Evolutionary conservation across 1,140 invertebrate species (phyloP).

Genomic region (Pseudobourletiella spinata): DNA sequence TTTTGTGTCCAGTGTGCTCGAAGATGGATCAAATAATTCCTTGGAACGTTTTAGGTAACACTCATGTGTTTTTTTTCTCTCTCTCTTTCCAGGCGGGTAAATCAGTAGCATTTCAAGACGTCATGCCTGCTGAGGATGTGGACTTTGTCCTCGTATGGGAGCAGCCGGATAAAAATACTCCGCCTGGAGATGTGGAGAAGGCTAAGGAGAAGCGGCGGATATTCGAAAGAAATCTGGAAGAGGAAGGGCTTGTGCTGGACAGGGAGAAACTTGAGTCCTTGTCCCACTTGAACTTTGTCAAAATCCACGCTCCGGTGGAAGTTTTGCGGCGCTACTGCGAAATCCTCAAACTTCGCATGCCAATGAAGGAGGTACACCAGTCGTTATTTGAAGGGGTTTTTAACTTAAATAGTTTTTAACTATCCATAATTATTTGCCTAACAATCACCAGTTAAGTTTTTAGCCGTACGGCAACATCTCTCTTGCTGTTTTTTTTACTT

Average conservation of each 20-base stretch:
- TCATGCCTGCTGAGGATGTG: slow-evolving; percentile 48
- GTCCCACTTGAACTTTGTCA: slow-evolving; percentile 45
- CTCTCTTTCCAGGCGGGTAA: slow-evolving; percentile 41
- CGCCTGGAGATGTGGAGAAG: slow-evolving; percentile 8
- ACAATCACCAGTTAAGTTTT: not conserved
- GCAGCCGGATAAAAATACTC: not conserved
- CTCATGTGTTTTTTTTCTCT: no score
- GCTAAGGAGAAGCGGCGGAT: slow-evolving; percentile 35
- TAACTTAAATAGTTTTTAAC: not conserved
- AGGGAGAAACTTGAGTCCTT: slow-evolving; percentile 35
- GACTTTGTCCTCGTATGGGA: slow-evolving; percentile 56
- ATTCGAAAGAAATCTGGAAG: slow-evolving; percentile 40
- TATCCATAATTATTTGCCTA: not conserved
- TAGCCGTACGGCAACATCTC: not conserved
- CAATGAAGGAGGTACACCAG: slow-evolving; percentile 68
- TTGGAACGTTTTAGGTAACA: no score
- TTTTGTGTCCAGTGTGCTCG: no score
- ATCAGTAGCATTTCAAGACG: slow-evolving; percentile 30
- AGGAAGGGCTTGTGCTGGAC: slow-evolving; percentile 42
- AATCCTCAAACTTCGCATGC: slow-evolving; percentile 86
- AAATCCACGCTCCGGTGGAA: slow-evolving; percentile 77
- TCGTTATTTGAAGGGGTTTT: not conserved
- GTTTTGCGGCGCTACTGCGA: slow-evolving; percentile 84
- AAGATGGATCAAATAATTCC: no score
- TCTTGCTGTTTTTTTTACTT: no score